Evolutionary conservation across 2,797 vertebrate genomes (phyloP), one percentile per base, ranked within the genome.

Genomic region (Lepidocolaptes lacrymiger): DNA sequence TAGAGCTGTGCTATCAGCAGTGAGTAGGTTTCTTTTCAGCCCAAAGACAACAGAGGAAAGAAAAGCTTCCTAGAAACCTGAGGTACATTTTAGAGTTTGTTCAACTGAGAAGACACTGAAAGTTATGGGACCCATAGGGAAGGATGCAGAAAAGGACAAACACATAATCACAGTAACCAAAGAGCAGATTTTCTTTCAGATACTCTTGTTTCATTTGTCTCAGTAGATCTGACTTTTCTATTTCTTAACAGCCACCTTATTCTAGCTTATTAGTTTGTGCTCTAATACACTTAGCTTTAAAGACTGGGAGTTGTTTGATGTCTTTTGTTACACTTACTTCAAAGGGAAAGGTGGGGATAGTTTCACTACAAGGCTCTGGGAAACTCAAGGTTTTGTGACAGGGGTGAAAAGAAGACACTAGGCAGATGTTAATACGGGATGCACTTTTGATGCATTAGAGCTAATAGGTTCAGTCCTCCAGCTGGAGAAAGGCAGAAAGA

Each of bases 261-360:
- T 94, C 76, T 88, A 75, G 43, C 32, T 95, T 92, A 93, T 81
- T 95, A 95, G 66, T 69, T 81, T 85, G 48, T 94, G 55, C 67
- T 91, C 51, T 84, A 86, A 90, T 91, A 90, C 67, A 88, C 56
- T 91, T 84, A 74, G n/a, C 85, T 91, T 78, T 93, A 94, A 86
- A 91, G 88, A 62, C 39, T 78, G 32, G 34, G 28, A 90, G 44
- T 43, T 18, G 7, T 94, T 97, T 95, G 82, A 95, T 88, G 76
- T 81, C 85, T 94, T 95, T 90, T 93, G 76, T 94, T 88, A 84
- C 61, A 54, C 28, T 86, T 54, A 59, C 62, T 88, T 88, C 90
- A 96, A 91, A 95, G 69, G 46, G 69, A 88, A 75, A 95, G 32
- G 79, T 84, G 54, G 58, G n/a, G 79, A 69, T 41, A 66, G 58